Percentiles rank a stretch among this genome's conserved stretches.
phyloP scores from a whole-genome alignment of 2,888 invertebrate species.

The Amblyjoppa fuscipennis region DNA sequence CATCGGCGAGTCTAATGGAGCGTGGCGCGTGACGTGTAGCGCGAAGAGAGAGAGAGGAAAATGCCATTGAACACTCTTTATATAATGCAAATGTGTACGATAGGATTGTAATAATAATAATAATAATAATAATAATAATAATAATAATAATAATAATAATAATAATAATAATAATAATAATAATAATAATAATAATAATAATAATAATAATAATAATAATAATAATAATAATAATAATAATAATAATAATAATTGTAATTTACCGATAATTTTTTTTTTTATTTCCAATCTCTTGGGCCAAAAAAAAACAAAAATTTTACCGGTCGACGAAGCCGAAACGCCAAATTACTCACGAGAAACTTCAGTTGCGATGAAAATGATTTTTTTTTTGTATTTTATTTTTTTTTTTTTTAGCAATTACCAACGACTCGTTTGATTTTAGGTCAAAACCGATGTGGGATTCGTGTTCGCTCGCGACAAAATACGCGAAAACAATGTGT shows the following conservation, averaged over 20 bases:
- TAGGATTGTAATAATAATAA: not conserved
- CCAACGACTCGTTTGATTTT: not conserved
- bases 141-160: too few species aligned
- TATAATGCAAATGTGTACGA: constrained; percentile 6
- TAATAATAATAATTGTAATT: not conserved
- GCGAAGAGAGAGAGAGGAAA: constrained; percentile 22
- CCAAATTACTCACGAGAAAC: not conserved
- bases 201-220: not conserved
- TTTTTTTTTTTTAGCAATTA: not conserved
- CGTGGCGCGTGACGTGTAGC: constrained; percentile 40
- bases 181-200: not conserved
- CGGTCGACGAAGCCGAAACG: not conserved
- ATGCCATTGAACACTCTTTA: not conserved
- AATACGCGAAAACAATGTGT: not conserved
- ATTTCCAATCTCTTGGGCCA: too few species aligned
- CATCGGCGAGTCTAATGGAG: constrained; percentile 54
- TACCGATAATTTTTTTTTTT: not conserved
- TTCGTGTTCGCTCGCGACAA: not conserved
- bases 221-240: too few species aligned
- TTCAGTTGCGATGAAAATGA: not conserved
- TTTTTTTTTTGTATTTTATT: not conserved
- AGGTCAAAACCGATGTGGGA: not conserved
- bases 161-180: not conserved
- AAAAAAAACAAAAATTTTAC: not conserved
- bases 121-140: not conserved